Conservation (phyloP, 2,888 invertebrate genomes). For the Lasioglossum marginatum region DNA sequence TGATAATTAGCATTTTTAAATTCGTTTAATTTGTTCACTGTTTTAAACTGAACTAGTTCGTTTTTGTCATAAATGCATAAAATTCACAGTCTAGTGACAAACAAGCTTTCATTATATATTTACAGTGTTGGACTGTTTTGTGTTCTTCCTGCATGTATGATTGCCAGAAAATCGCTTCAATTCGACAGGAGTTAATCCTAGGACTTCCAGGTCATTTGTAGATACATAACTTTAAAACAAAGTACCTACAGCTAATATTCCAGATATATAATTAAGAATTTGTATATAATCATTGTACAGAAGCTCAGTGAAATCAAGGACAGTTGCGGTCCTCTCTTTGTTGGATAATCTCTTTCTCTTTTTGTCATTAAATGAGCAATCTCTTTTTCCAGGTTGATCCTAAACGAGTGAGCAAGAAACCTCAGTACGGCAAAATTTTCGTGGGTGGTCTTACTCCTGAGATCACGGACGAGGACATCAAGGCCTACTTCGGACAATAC, state of each 20-base stretch:
- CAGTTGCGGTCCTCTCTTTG: neutral
- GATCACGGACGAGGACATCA: conserved; percentile 87
- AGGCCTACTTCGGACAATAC: conserved; percentile 87
- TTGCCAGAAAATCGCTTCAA: neutral
- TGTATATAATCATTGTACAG: neutral
- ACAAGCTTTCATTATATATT: neutral
- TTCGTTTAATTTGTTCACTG: neutral
- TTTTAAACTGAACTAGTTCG: neutral
- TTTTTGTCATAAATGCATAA: too few species aligned
- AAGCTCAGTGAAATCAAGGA: neutral
- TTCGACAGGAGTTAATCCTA: neutral
- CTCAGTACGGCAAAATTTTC: conserved; percentile 88
- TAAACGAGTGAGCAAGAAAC: conserved; percentile 88
- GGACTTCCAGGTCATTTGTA: neutral
- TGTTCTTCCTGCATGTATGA: neutral
- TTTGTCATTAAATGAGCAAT: neutral
- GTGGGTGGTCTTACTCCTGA: conserved; percentile 88
- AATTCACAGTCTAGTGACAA: neutral
- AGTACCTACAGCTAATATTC: neutral
- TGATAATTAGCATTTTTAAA: neutral
- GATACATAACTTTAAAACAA: neutral
- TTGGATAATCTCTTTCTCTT: neutral
- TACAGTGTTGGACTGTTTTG: neutral
- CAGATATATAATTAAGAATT: neutral
- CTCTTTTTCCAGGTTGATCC: conserved; percentile 85